phyloP scores from a whole-genome alignment of 1,140 invertebrate genomes.

The Eriocheir sinensis region DNA sequence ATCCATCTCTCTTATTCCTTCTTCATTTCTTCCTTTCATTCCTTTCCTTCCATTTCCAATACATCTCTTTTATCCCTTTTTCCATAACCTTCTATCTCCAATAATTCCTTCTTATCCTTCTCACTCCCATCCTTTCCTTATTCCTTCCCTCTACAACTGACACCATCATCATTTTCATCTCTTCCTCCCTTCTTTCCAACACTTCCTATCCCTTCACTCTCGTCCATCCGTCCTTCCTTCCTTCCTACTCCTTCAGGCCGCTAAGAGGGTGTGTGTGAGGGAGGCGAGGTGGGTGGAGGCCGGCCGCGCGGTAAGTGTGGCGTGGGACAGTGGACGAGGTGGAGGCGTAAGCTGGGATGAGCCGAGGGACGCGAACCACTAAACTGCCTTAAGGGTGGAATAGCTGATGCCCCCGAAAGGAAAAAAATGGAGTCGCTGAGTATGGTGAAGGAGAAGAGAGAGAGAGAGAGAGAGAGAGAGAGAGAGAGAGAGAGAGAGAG shows the following conservation, averaged over 20 bases:
- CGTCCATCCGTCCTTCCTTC: background rate
- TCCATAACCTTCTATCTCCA: background rate
- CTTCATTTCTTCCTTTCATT: background rate
- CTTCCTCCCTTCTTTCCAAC: background rate
- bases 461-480: background rate
- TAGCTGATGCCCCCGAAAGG: too few relatives aligned
- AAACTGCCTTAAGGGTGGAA: background rate
- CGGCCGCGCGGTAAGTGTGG: background rate
- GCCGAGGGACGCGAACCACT: background rate
- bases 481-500: conserved; percentile 47
- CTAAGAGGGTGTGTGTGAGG: background rate
- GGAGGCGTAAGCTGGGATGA: background rate
- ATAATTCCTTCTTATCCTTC: too few relatives aligned
- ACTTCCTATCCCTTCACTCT: background rate
- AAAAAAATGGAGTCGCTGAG: too few relatives aligned
- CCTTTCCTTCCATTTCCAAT: background rate
- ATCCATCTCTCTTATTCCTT: background rate
- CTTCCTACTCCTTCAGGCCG: background rate
- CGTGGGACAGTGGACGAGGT: background rate
- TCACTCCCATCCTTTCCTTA: too few relatives aligned
- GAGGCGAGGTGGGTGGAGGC: background rate
- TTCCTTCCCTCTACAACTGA: too few relatives aligned
- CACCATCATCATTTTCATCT: too few relatives aligned
- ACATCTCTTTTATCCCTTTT: too few relatives aligned
- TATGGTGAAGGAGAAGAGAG: background rate